Percentiles rank a stretch among this genome's conserved stretches.
Evolutionary conservation across 2,888 invertebrate genomes (phyloP).

Genomic region (Danaus chrysippus): DNA sequence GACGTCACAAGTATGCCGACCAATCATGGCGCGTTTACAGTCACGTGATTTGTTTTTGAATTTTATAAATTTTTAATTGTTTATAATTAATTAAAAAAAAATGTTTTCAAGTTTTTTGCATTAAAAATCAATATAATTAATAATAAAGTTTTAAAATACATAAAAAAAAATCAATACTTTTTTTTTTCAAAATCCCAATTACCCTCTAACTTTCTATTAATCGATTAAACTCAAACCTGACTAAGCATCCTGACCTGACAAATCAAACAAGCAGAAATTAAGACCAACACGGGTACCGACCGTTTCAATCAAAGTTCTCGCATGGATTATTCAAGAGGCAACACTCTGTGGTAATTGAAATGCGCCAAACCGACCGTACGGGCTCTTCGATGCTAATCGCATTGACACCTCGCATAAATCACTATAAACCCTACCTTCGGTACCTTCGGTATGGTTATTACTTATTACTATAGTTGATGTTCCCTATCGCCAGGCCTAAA

Average conservation of each 20-base stretch:
- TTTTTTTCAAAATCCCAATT: no score
- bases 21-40: no score
- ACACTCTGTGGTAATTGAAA: conserved; percentile 54
- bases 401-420: conserved; percentile 54
- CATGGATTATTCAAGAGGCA: conserved; percentile 56
- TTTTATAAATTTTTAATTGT: no score
- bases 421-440: conserved; percentile 42
- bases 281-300: conserved; percentile 45
- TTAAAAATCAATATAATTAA: no score
- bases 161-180: no score
- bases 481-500: neutral
- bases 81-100: no score
- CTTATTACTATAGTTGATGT: conserved; percentile 4
- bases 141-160: no score
- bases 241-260: conserved; percentile 24
- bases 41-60: no score
- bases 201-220: neutral
- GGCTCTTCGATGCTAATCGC: conserved; percentile 57
- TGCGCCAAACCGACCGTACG: conserved; percentile 46
- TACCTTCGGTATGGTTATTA: no score
- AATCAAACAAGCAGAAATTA: conserved; percentile 48
- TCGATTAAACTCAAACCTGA: conserved; percentile 20
- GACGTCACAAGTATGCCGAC: no score
- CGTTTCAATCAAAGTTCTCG: conserved; percentile 54
- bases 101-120: no score